Evolutionary conservation across 2,113 vertebrate genomes (phyloP).

Genomic region (Polypterus bichir): DNA sequence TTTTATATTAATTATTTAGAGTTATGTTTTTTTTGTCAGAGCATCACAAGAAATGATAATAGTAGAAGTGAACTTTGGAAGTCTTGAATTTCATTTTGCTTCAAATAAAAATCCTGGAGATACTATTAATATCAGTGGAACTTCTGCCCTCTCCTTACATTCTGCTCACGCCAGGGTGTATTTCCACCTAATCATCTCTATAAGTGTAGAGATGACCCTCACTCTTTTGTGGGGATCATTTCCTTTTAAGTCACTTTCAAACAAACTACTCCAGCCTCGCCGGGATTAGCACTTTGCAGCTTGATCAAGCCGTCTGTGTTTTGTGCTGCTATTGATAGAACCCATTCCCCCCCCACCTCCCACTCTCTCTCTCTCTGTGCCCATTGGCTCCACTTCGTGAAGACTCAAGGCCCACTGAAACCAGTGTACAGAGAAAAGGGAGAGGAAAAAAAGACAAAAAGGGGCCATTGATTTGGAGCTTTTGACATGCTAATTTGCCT

Average conservation of each 20-base stretch:
- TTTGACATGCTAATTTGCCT: slow-evolving; percentile 79
- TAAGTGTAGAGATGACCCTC: slow-evolving; percentile 35
- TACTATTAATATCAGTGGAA: too few relatives aligned
- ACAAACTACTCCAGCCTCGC: slow-evolving; percentile 30
- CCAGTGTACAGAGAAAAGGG: slow-evolving; percentile 25
- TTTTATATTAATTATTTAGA: too few relatives aligned
- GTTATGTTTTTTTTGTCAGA: too few relatives aligned
- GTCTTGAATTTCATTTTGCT: too few relatives aligned
- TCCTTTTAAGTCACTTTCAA: slow-evolving; percentile 41
- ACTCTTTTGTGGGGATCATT: slow-evolving; percentile 38
- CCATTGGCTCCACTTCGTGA: slow-evolving; percentile 37
- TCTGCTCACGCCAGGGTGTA: too few relatives aligned
- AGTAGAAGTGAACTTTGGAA: too few relatives aligned
- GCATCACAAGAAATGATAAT: too few relatives aligned
- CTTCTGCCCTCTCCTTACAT: too few relatives aligned
- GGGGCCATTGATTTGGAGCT: slow-evolving; percentile 63
- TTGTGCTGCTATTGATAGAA: slow-evolving; percentile 8
- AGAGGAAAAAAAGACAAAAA: slow-evolving; percentile 15
- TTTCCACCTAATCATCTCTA: slow-evolving; percentile 42
- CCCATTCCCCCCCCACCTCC: neutral
- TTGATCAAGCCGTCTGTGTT: slow-evolving; percentile 31
- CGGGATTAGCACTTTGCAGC: slow-evolving; percentile 28
- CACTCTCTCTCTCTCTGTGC: slow-evolving; percentile 20
- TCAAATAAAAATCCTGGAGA: too few relatives aligned
- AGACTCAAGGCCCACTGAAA: slow-evolving; percentile 44